Conservation (phyloP, 2,113 vertebrate species). For the Psittacula cyanocephala region DNA sequence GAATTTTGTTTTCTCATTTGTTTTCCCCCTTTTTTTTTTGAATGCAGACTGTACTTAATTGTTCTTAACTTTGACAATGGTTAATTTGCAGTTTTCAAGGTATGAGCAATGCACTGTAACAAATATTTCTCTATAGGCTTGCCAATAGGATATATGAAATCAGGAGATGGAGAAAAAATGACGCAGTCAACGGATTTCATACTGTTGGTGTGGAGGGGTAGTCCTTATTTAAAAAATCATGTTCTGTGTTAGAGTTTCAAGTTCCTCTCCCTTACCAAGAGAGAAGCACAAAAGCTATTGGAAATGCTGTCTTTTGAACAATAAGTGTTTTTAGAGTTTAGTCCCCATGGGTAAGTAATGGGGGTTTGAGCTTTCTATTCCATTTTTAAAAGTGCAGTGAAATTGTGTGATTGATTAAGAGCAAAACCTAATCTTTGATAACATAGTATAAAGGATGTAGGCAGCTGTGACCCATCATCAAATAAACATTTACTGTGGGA, state of each 20-base stretch:
- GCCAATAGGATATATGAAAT: background rate
- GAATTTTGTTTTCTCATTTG: background rate
- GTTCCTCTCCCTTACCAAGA: background rate
- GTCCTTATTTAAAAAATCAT: background rate
- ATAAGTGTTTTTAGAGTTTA: background rate
- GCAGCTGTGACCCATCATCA: background rate
- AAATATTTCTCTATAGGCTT: background rate
- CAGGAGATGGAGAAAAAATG: background rate
- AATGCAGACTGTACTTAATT: background rate
- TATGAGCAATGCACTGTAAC: background rate
- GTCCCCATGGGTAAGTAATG: background rate
- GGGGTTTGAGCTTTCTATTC: background rate
- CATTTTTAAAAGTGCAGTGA: background rate
- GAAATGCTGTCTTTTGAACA: background rate
- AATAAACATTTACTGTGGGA: slow-evolving; percentile 23
- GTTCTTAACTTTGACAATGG: background rate
- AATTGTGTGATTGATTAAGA: background rate
- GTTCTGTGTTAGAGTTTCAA: background rate
- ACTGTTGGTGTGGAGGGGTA: background rate
- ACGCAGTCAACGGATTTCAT: background rate
- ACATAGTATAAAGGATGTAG: background rate
- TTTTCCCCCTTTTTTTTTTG: background rate
- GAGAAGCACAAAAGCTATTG: background rate
- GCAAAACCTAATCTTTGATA: slow-evolving; percentile 32
- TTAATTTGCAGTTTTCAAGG: slow-evolving; percentile 20